Base-by-base conservation (phyloP, 2,888 invertebrate species). In the Macrosoma leucophasiata region DNA sequence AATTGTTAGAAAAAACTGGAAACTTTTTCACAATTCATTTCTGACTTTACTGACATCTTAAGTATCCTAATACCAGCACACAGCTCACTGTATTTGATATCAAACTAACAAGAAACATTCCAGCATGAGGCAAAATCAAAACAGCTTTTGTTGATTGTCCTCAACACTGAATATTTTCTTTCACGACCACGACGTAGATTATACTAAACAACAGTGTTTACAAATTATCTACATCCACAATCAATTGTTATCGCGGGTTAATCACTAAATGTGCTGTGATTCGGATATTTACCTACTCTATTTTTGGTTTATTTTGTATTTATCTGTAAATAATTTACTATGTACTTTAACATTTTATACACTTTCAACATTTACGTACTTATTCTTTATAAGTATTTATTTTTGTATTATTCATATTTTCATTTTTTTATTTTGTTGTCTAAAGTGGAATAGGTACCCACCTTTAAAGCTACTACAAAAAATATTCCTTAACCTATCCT, bases 121-220 rank as follows among this genome's bases (percentile, higher is more conserved):
- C 69, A 51, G 45, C 56, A 44, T 55, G 53, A 43, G 60, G 29
- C 50, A 43, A 58, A 64, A 69, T 51, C 67, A 75, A 58, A 79
- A 78, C 69, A 74, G 62, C 62, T 64, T 64, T 75, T 71, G 71
- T 76, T 66, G 55, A 67, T 71, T 72, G 67, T 67, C 58, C 58
- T 56, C 53, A 43, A 52, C 42, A 43, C 45, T 47, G 38, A 42
- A 50, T 55, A 68, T 71, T 71, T 67, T 68, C 67, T 68, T 62
- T 64, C 50, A 62, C 48, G 42, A 45, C 60, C 51, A 55, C 56
- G 41, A 44, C 48, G 54, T 55, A 50, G 60, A 60, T 68, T 61
- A 65, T 65, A 53, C 62, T 63, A 69, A 68, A 68, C 72, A 73
- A 61, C 25, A 48, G 47, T 81, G 79, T 81, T 82, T 81, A 75